These are phyloP conservation scores for Epinotia bilunana DNA, from an alignment of 2,888 invertebrate species.

Conservation along the genomic window DNA sequence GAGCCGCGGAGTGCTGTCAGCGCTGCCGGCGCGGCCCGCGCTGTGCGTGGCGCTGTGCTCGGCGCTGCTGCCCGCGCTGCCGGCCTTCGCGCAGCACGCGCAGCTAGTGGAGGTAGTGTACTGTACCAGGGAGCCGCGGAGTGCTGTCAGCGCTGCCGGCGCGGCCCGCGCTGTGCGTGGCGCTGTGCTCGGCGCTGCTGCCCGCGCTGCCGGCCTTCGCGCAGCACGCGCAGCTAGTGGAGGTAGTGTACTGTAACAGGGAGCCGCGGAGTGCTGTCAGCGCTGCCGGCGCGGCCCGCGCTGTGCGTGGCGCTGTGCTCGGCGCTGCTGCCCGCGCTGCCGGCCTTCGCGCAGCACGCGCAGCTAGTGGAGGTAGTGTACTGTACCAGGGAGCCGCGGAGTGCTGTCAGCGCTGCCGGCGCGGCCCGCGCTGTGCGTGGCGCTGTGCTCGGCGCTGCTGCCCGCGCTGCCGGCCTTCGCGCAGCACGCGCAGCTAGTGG, in stretches of 20 bases:
- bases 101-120: conserved; percentile 62
- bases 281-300: conserved; percentile 2
- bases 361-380: conserved; percentile 62
- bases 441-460: conserved; percentile 45
- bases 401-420: not conserved
- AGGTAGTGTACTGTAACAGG: conserved; percentile 54
- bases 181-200: conserved; percentile 56
- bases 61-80: conserved; percentile 64
- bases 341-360: conserved; percentile 59
- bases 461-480: conserved; percentile 59
- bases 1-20: conserved; percentile 36
- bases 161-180: conserved; percentile 20
- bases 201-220: conserved; percentile 67
- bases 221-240: conserved; percentile 57
- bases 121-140: conserved; percentile 37
- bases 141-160: conserved; percentile 63
- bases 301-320: conserved; percentile 51
- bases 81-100: conserved; percentile 59
- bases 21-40: conserved; percentile 26
- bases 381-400: not conserved
- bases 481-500: conserved; percentile 57
- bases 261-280: not conserved
- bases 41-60: conserved; percentile 64
- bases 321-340: conserved; percentile 63
- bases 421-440: conserved; percentile 57